Percentiles rank a stretch among this genome's conserved stretches.
These are phyloP conservation scores for Semicossyphus pulcher DNA, from an alignment of 2,113 vertebrate species.

Conservation along the genomic window DNA sequence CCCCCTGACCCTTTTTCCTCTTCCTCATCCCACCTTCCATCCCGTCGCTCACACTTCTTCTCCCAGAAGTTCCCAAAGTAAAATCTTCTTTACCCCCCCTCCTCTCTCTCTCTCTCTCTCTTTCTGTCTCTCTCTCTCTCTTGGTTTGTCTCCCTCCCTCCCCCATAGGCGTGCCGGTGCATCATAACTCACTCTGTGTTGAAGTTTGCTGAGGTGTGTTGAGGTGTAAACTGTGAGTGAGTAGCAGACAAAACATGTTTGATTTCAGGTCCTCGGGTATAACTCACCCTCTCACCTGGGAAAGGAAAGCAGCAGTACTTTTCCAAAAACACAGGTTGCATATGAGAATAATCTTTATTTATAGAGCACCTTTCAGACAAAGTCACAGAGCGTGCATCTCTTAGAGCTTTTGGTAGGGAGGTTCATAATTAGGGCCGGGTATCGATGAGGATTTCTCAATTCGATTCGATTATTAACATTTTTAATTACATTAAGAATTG, in stretches of 20 bases:
- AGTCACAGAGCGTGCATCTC: no score
- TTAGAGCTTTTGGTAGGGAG: neutral
- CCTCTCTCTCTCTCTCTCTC: neutral
- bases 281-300: slow-evolving; percentile 41
- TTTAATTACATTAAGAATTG: no score
- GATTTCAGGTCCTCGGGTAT: slow-evolving; percentile 48
- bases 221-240: slow-evolving; percentile 68
- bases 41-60: slow-evolving; percentile 24
- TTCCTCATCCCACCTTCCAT: slow-evolving; percentile 46
- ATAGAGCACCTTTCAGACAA: neutral
- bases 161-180: slow-evolving; percentile 65
- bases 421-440: no score
- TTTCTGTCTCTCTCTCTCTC: neutral
- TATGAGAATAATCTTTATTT: neutral
- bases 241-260: slow-evolving; percentile 71
- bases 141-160: slow-evolving; percentile 32
- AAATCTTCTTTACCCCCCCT: neutral
- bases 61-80: slow-evolving; percentile 33
- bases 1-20: slow-evolving; percentile 50
- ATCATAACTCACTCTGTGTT: slow-evolving; percentile 71
- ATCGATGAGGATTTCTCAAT: no score
- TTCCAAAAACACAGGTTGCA: slow-evolving; percentile 8
- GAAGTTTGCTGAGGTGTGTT: slow-evolving; percentile 71
- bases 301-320: slow-evolving; percentile 48
- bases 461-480: no score